Evolutionary conservation across 2,888 invertebrate species (phyloP).

Genomic region (Agapostemon virescens): DNA sequence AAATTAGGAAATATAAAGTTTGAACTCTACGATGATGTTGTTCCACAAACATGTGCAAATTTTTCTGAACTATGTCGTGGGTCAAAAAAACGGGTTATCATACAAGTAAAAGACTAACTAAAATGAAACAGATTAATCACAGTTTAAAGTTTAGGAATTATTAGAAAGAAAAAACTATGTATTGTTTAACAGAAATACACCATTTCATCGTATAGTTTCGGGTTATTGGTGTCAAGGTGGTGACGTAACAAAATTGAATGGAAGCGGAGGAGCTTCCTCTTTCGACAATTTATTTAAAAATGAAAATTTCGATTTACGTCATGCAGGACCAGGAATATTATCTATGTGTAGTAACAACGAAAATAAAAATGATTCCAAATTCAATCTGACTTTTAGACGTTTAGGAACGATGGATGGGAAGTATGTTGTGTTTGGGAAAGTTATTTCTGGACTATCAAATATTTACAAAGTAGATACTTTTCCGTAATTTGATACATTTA

Average conservation of each 20-base stretch:
- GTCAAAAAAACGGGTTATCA: slow-evolving; percentile 71
- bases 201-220: slow-evolving; percentile 83
- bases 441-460: slow-evolving; percentile 75
- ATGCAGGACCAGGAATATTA: slow-evolving; percentile 82
- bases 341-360: slow-evolving; percentile 81
- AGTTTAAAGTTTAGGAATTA: neutral
- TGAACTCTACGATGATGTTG: slow-evolving; percentile 77
- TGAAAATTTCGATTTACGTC: slow-evolving; percentile 81
- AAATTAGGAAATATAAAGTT: slow-evolving; percentile 76
- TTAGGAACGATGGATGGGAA: slow-evolving; percentile 82
- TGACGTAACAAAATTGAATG: slow-evolving; percentile 83
- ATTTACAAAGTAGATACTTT: slow-evolving; percentile 69
- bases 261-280: slow-evolving; percentile 82
- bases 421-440: slow-evolving; percentile 83
- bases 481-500: neutral
- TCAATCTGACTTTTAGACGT: slow-evolving; percentile 83
- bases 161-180: slow-evolving; percentile 6
- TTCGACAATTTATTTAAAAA: slow-evolving; percentile 79
- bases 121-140: neutral
- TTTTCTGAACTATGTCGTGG: slow-evolving; percentile 77
- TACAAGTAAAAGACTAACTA: slow-evolving; percentile 81
- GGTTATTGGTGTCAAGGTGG: slow-evolving; percentile 83
- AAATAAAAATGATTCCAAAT: slow-evolving; percentile 82
- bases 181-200: slow-evolving; percentile 68
- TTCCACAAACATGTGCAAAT: slow-evolving; percentile 77